Evolutionary conservation across 1,140 invertebrate genomes (phyloP).

Genomic region (Dendrolimus punctatus): DNA sequence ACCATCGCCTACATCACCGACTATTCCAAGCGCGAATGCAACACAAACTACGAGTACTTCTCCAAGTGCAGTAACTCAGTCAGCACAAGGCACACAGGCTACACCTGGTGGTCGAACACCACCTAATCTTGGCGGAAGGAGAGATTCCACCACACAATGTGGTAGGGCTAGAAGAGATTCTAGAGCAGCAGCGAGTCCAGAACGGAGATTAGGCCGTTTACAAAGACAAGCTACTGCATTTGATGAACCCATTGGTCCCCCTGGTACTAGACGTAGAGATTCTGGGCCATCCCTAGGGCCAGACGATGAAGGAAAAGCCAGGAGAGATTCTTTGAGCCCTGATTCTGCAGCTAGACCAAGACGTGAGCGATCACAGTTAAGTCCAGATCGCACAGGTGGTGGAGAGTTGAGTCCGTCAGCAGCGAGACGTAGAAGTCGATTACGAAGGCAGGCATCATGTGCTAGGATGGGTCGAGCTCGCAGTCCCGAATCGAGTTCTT

Average conservation of each 20-base stretch:
- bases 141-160: slow-evolving; percentile 89
- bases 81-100: slow-evolving; percentile 67
- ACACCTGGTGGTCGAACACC: slow-evolving; percentile 66
- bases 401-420: slow-evolving; percentile 82
- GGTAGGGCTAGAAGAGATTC: slow-evolving; percentile 80
- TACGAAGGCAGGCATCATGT: slow-evolving; percentile 86
- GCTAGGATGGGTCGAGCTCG: slow-evolving; percentile 72
- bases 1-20: slow-evolving; percentile 83
- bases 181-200: slow-evolving; percentile 77
- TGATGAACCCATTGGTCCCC: slow-evolving; percentile 85
- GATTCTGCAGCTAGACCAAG: slow-evolving; percentile 83
- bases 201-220: slow-evolving; percentile 81
- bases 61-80: slow-evolving; percentile 28
- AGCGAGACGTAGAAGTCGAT: slow-evolving; percentile 74
- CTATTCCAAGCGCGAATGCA: slow-evolving; percentile 48
- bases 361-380: slow-evolving; percentile 83
- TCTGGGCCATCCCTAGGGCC: slow-evolving; percentile 86
- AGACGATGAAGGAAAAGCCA: slow-evolving; percentile 80
- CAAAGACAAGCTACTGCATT: slow-evolving; percentile 90
- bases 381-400: slow-evolving; percentile 80
- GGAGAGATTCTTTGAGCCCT: slow-evolving; percentile 88
- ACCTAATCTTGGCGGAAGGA: slow-evolving; percentile 75
- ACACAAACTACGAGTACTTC: slow-evolving; percentile 34
- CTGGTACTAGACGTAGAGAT: slow-evolving; percentile 77
- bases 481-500: slow-evolving; percentile 83